Evolutionary conservation across 64 coral and sea anemone genomes (phyloP).

Genomic region (Hydrozoanthus tunicans): DNA sequence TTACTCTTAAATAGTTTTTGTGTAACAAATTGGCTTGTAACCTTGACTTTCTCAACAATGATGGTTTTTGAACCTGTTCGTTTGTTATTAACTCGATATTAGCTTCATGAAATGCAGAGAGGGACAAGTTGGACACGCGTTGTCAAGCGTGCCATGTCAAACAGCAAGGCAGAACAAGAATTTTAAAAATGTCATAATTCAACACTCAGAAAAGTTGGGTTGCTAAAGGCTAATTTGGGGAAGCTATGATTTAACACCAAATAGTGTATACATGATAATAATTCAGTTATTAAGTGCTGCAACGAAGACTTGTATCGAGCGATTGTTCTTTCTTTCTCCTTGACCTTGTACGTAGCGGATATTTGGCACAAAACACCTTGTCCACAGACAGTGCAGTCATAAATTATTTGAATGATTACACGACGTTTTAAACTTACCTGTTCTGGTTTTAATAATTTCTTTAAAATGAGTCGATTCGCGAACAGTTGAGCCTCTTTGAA

Average conservation of each 20-base stretch:
- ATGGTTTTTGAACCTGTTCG: too few species aligned
- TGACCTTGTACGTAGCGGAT: background rate
- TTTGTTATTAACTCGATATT: too few species aligned
- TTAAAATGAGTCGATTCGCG: slow-evolving; percentile 50
- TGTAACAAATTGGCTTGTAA: too few species aligned
- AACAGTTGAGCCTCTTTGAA: background rate
- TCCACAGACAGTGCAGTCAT: too few species aligned
- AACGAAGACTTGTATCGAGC: background rate
- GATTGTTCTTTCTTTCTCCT: background rate
- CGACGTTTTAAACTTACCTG: slow-evolving; percentile 6
- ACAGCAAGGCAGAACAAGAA: slow-evolving; percentile 34
- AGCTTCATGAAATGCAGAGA: too few species aligned
- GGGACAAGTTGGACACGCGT: too few species aligned
- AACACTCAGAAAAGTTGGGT: slow-evolving; percentile 13
- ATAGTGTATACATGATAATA: background rate
- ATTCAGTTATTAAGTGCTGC: background rate
- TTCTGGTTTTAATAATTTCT: slow-evolving; percentile 30
- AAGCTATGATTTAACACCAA: background rate
- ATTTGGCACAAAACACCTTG: too few species aligned
- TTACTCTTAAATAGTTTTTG: too few species aligned
- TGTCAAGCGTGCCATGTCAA: background rate
- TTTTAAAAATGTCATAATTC: slow-evolving; percentile 42
- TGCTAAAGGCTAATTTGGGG: slow-evolving; percentile 2
- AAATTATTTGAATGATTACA: too few species aligned
- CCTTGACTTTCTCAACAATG: too few species aligned